A percentile compares a stretch with the other conserved stretches of the same genome.
These are phyloP conservation scores for Macrotis lagotis DNA, from an alignment of 2,113 vertebrate genomes.

Conservation along the genomic window DNA sequence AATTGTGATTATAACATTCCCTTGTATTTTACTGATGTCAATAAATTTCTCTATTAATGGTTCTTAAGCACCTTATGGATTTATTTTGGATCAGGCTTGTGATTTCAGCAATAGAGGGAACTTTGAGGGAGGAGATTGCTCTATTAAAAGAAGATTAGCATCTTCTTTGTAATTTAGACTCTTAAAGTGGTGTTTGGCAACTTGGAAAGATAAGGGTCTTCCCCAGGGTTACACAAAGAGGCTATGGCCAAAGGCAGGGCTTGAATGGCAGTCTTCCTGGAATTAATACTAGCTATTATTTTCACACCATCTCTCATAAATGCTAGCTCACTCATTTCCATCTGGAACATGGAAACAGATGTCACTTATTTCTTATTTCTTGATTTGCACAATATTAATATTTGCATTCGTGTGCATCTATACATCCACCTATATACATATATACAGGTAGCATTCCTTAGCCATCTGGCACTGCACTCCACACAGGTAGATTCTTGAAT, in stretches of 20 bases:
- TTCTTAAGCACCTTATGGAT: background rate
- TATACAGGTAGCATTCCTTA: slow-evolving; percentile 50
- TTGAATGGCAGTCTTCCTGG: background rate
- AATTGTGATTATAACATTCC: slow-evolving; percentile 79
- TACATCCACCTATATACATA: background rate
- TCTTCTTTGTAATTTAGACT: background rate
- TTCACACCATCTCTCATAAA: slow-evolving; percentile 59
- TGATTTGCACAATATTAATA: slow-evolving; percentile 42
- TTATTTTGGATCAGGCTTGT: background rate
- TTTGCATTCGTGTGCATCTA: background rate
- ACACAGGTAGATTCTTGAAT: slow-evolving; percentile 56
- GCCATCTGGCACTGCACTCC: slow-evolving; percentile 8
- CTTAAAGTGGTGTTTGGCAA: background rate
- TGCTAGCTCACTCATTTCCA: slow-evolving; percentile 73
- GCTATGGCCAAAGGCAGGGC: background rate
- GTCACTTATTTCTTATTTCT: slow-evolving; percentile 51
- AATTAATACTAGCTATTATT: background rate
- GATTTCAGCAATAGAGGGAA: background rate
- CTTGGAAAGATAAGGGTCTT: background rate
- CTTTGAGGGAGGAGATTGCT: background rate
- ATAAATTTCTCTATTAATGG: slow-evolving; percentile 20
- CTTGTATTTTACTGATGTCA: slow-evolving; percentile 81
- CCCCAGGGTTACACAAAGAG: background rate
- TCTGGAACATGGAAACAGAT: slow-evolving; percentile 61
- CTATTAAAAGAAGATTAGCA: background rate